Conservation (phyloP, 2,797 vertebrate species). For the Tragelaphus eurycerus region DNA sequence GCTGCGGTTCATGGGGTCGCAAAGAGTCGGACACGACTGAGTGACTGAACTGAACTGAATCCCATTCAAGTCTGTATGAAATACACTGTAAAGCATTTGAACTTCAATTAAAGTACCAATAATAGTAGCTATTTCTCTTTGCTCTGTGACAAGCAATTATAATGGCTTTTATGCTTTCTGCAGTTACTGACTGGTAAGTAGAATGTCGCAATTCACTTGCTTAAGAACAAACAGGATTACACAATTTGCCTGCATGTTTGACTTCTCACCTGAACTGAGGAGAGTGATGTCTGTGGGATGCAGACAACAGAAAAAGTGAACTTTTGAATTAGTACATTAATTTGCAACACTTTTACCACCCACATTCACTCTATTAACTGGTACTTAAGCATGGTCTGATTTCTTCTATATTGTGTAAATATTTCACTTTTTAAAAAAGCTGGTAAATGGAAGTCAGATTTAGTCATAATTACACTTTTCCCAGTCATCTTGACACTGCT, state of each 20-base stretch:
- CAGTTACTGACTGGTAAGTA: neutral
- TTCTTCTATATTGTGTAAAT: neutral
- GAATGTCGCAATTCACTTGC: neutral
- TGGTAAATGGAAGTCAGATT: neutral
- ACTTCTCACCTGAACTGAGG: neutral
- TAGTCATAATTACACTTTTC: neutral
- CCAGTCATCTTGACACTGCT: neutral
- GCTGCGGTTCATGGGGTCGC: rapidly evolving
- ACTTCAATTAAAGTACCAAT: constrained; percentile 31
- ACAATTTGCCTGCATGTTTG: neutral
- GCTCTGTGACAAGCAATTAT: constrained; percentile 17
- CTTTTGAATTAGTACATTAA: neutral
- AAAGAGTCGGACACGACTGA: neutral
- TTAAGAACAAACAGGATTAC: constrained; percentile 10
- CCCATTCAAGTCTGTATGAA: neutral
- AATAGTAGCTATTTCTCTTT: neutral
- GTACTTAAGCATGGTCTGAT: neutral
- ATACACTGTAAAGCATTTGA: neutral
- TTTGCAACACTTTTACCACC: neutral
- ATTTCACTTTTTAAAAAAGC: neutral
- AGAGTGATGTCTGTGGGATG: neutral
- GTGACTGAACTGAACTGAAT: neutral
- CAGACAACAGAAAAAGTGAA: neutral
- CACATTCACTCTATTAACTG: neutral
- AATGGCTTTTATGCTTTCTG: constrained; percentile 9